These are phyloP conservation scores for Ips typographus DNA, from an alignment of 1,140 invertebrate species.

Conservation along the genomic window DNA sequence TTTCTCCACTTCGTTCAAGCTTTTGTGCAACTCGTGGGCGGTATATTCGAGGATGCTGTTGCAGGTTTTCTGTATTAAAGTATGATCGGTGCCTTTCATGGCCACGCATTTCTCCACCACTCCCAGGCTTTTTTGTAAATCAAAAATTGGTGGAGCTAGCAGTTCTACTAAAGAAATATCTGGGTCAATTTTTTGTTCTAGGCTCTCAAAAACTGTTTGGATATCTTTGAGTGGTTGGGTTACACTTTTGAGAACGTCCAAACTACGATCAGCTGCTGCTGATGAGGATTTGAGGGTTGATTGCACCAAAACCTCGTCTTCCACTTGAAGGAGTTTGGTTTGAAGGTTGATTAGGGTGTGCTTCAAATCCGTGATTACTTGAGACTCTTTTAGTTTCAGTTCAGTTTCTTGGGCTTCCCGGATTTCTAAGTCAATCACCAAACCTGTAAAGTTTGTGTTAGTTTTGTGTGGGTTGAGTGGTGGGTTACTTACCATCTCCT, in stretches of 20 bases:
- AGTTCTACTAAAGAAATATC: slow-evolving; percentile 58
- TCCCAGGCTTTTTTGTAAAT: slow-evolving; percentile 62
- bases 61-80: slow-evolving; percentile 65
- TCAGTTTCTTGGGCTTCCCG: slow-evolving; percentile 41
- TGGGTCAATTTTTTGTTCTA: slow-evolving; percentile 47
- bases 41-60: slow-evolving; percentile 62
- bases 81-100: slow-evolving; percentile 63
- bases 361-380: slow-evolving; percentile 42
- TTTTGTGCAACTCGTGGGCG: slow-evolving; percentile 56
- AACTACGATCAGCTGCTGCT: slow-evolving; percentile 62
- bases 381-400: slow-evolving; percentile 42
- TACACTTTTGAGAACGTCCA: slow-evolving; percentile 64
- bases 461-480: neutral
- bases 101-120: slow-evolving; percentile 69
- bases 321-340: slow-evolving; percentile 58
- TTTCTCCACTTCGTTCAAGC: slow-evolving; percentile 55
- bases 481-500: slow-evolving; percentile 49
- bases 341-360: slow-evolving; percentile 45
- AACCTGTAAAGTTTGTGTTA: slow-evolving; percentile 34
- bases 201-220: slow-evolving; percentile 58
- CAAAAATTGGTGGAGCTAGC: slow-evolving; percentile 61
- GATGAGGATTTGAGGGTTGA: slow-evolving; percentile 64
- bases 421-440: slow-evolving; percentile 48
- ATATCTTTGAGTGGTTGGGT: slow-evolving; percentile 65
- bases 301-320: slow-evolving; percentile 62